These are phyloP conservation scores for Drosophila pseudoobscura DNA, from an alignment of 1,140 invertebrate genomes.

Conservation along the genomic window DNA sequence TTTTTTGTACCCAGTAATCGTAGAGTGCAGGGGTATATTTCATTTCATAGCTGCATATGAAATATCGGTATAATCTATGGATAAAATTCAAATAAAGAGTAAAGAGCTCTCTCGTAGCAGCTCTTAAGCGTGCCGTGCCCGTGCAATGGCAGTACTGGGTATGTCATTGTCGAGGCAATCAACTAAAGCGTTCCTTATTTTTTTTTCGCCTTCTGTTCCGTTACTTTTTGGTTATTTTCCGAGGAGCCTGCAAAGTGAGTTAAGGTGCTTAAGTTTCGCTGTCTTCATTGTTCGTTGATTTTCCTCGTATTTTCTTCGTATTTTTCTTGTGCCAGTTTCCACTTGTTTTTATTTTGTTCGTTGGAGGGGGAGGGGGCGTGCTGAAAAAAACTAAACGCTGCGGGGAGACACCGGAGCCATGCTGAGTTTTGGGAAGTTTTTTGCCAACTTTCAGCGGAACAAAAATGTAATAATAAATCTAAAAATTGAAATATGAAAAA, in stretches of 20 bases:
- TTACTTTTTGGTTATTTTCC: no score
- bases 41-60: no score
- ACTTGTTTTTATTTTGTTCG: conserved; percentile 1
- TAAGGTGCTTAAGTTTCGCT: conserved; percentile 65
- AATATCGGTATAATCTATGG: no score
- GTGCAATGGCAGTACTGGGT: neutral
- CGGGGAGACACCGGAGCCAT: conserved; percentile 25
- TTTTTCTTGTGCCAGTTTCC: conserved; percentile 51
- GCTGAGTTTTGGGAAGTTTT: conserved; percentile 11
- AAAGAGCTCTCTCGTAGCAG: no score
- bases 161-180: no score
- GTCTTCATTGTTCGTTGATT: conserved; percentile 53
- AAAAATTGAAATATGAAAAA: conserved; percentile 31
- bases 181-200: neutral
- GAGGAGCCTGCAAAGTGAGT: conserved; percentile 47
- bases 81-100: no score
- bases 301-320: conserved; percentile 11
- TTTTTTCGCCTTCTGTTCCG: neutral
- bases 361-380: neutral
- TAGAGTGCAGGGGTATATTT: no score
- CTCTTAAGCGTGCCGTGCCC: no score
- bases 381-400: conserved; percentile 45
- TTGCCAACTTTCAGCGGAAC: no score
- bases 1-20: no score
- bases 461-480: conserved; percentile 51